Conservation (phyloP, 2,113 vertebrate species). For the Gobiocypris rarus region DNA sequence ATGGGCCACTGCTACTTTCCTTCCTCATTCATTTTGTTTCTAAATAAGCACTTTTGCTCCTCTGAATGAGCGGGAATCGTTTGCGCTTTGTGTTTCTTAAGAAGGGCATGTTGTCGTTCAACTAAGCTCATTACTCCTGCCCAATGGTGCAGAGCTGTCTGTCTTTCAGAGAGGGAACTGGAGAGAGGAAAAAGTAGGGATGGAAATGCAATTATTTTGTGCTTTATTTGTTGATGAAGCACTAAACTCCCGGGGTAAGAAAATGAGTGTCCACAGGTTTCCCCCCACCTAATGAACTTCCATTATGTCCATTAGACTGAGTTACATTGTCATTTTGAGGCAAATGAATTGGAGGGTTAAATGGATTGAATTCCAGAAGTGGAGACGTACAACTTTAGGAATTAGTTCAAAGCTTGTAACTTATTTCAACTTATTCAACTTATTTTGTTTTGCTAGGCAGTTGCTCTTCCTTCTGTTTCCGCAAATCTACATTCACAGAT, state of each 20-base stretch:
- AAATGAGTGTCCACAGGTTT: conserved; percentile 33
- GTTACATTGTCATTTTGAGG: conserved; percentile 19
- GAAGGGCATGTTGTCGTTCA: conserved; percentile 6
- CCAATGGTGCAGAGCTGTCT: conserved; percentile 17
- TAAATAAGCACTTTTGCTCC: not conserved
- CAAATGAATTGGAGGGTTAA: not conserved
- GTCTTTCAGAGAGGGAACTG: conserved; percentile 1
- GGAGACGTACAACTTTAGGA: not conserved
- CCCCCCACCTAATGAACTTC: conserved; percentile 31
- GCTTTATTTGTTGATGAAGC: conserved; percentile 43
- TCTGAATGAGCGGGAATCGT: conserved; percentile 13
- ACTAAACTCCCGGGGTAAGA: conserved; percentile 20
- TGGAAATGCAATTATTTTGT: conserved; percentile 33
- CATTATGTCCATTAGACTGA: conserved; percentile 30
- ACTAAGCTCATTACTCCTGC: conserved; percentile 41
- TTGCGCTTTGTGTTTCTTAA: conserved; percentile 16
- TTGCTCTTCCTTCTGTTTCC: not conserved
- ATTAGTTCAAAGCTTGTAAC: not conserved
- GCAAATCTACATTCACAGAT: not conserved
- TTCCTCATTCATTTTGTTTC: conserved; percentile 21
- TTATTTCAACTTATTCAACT: not conserved
- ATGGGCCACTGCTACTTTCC: not conserved
- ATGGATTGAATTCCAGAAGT: conserved; percentile 2
- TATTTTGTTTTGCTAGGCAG: too few species aligned
- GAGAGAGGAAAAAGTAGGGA: conserved; percentile 3